These are phyloP conservation scores for Pseudomyrmex sp. DNA, from an alignment of 1,140 invertebrate genomes.

Conservation along the genomic window DNA sequence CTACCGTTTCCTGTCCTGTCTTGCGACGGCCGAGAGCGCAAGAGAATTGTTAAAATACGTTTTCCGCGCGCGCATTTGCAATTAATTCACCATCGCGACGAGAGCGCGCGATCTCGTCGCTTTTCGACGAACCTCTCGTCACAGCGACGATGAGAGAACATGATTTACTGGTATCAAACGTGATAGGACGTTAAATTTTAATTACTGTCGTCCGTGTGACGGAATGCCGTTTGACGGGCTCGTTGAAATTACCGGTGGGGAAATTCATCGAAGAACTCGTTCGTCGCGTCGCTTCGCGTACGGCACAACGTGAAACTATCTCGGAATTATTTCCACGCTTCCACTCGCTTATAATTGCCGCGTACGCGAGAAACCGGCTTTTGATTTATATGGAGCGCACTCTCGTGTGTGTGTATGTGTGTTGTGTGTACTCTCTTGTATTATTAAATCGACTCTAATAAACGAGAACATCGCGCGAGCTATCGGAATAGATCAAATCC, in stretches of 20 bases:
- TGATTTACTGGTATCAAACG: not conserved
- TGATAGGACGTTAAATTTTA: constrained; percentile 10
- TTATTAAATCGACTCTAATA: constrained; percentile 21
- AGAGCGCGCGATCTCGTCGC: too few relatives aligned
- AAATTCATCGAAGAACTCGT: constrained; percentile 18
- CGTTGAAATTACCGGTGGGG: not conserved
- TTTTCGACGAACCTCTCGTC: constrained; percentile 6
- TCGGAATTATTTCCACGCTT: constrained; percentile 50
- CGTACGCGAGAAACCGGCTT: not conserved
- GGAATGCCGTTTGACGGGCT: not conserved
- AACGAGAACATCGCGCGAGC: constrained; percentile 8
- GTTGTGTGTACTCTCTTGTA: not conserved
- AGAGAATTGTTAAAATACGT: too few relatives aligned
- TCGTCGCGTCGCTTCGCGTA: not conserved
- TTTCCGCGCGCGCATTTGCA: too few relatives aligned
- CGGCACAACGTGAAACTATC: constrained; percentile 34
- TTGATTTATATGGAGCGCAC: constrained; percentile 1
- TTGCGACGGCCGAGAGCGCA: too few relatives aligned
- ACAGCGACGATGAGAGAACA: not conserved
- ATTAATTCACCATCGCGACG: too few relatives aligned
- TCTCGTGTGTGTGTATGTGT: too few relatives aligned
- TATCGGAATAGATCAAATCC: constrained; percentile 35
- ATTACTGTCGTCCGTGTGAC: constrained; percentile 2
- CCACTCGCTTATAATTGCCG: not conserved
- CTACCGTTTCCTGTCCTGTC: too few relatives aligned